A percentile compares a stretch with the other conserved stretches of the same genome.
Conservation (phyloP, 2,888 invertebrate species). For the Sphaerophoria rueppellii region DNA sequence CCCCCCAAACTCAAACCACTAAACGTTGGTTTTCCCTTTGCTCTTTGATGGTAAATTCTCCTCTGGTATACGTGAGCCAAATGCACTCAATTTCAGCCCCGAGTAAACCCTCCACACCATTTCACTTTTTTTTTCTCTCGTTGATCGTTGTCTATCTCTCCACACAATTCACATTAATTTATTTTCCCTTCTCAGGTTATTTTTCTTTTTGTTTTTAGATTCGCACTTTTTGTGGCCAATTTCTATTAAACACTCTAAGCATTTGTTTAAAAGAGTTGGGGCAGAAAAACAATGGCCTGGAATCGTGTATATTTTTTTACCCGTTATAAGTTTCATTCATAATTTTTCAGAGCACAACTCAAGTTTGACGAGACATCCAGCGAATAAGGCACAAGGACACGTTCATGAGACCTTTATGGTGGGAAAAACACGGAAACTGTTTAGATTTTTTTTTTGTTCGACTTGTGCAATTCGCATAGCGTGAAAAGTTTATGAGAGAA, state of each 20-base stretch:
- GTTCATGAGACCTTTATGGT: conserved; percentile 3
- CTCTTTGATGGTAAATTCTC: conserved; percentile 58
- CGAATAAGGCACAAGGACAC: conserved; percentile 43
- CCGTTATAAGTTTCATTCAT: conserved; percentile 64
- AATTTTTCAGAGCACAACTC: conserved; percentile 40
- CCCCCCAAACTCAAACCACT: conserved; percentile 25
- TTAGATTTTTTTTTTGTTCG: conserved; percentile 44
- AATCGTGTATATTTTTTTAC: conserved; percentile 47
- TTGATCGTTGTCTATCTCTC: conserved; percentile 10
- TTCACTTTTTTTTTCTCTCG: background rate
- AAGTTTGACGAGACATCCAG: conserved; percentile 53
- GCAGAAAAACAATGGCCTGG: background rate
- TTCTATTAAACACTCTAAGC: conserved; percentile 35
- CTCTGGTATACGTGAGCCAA: conserved; percentile 65
- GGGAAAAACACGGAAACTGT: conserved; percentile 30
- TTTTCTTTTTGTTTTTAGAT: conserved; percentile 24
- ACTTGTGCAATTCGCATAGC: conserved; percentile 32
- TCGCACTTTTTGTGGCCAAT: conserved; percentile 48
- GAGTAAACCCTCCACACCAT: conserved; percentile 9
- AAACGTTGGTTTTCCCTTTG: conserved; percentile 54
- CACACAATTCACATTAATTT: conserved; percentile 62
- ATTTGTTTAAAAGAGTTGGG: conserved; percentile 22
- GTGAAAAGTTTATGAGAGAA: background rate
- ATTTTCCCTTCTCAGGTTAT: conserved; percentile 24
- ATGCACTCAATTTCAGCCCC: conserved; percentile 54